Conservation (phyloP, 2,797 vertebrate genomes). For the Pipistrellus kuhlii region DNA sequence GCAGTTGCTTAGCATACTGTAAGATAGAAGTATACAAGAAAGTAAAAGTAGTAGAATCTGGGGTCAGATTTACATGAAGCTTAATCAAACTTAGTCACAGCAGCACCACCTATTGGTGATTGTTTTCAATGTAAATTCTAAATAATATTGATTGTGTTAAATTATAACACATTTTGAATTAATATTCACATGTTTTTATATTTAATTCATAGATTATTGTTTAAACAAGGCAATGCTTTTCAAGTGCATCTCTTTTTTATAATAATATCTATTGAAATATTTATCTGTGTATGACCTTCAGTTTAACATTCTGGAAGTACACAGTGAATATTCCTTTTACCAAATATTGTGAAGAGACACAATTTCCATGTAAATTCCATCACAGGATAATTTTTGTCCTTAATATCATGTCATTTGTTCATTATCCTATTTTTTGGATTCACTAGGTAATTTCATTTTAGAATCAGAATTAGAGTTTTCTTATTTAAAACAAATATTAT, state of each 20-base stretch:
- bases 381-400: neutral
- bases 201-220: neutral
- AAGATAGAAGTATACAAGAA: constrained; percentile 25
- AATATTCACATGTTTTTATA: neutral
- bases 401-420: neutral
- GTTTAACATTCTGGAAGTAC: neutral
- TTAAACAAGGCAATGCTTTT: neutral
- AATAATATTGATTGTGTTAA: neutral
- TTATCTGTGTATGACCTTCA: neutral
- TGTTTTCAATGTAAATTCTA: constrained; percentile 25
- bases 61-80: constrained; percentile 55
- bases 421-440: neutral
- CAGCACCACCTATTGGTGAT: constrained; percentile 79
- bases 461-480: neutral
- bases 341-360: neutral
- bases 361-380: neutral
- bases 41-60: constrained; percentile 48
- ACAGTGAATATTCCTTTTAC: neutral
- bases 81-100: constrained; percentile 72
- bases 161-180: constrained; percentile 10
- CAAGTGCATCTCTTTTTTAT: neutral
- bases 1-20: constrained; percentile 60
- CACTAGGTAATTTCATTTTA: neutral
- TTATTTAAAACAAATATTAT: neutral
- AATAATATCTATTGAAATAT: neutral